Percentiles rank a stretch among this genome's conserved stretches.
Conservation (phyloP, 2,797 vertebrate species). For the Bryconaethiops microstoma region DNA sequence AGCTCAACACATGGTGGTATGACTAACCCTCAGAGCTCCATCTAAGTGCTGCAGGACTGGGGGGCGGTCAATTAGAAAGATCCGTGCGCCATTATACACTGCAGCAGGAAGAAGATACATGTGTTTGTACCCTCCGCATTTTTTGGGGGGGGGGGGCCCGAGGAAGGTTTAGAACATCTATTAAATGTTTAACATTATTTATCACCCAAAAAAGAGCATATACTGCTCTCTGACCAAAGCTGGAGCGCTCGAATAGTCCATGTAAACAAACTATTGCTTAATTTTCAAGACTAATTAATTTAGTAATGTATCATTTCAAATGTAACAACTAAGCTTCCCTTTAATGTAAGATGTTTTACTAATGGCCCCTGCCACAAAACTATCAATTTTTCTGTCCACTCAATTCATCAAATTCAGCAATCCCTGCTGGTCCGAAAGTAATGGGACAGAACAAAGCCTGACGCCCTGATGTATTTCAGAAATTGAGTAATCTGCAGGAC, state of each 20-base stretch:
- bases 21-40: conserved; percentile 65
- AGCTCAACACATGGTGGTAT: conserved; percentile 55
- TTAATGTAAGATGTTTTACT: conserved; percentile 38
- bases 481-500: conserved; percentile 42
- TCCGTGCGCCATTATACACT: conserved; percentile 4
- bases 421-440: conserved; percentile 78
- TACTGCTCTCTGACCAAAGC: background rate
- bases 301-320: conserved; percentile 9
- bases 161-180: background rate
- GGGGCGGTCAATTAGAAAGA: conserved; percentile 23
- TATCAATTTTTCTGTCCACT: conserved; percentile 90
- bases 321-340: conserved; percentile 36
- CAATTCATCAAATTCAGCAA: conserved; percentile 89
- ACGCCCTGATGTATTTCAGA: conserved; percentile 75
- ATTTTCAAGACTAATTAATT: conserved; percentile 20
- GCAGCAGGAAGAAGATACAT: background rate
- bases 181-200: background rate
- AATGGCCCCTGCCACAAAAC: conserved; percentile 64
- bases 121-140: background rate
- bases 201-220: background rate
- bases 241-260: background rate
- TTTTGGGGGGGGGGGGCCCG: background rate
- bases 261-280: background rate
- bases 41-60: conserved; percentile 36
- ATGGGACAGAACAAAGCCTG: conserved; percentile 78